Evolutionary conservation across 2,888 invertebrate genomes (phyloP), one percentile per base, ranked within the genome.

Genomic region (Drosophila peninsularis): DNA sequence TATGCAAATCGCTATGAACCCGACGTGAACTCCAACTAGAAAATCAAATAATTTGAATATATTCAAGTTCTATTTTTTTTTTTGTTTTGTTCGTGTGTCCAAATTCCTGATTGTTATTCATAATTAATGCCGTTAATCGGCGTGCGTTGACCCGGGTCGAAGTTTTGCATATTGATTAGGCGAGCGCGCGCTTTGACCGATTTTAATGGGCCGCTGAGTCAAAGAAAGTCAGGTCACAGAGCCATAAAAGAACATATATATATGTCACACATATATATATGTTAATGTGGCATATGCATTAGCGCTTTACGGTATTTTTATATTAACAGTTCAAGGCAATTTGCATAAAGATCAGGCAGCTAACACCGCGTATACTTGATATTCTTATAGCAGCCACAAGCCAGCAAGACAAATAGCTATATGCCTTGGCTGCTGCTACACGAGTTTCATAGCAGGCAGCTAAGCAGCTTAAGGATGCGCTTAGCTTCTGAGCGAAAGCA

Each of bases 121-220:
- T 61, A 75, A 58, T 64, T 68, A 62, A 71, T 71, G 50, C 62
- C 39, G 50, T 27, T 54, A 36, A 55, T 44, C 57, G 63, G n/a
- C 71, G 82, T 47, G 7, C 80, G 36, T 72, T 80, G 80, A 82
- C 78, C 83, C 39, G 57, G 36, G 57, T 63, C n/a, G 50, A 41
- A 30, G 32, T 41, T 30, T 62, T 50, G 71, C 52, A 70, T 75
- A 68, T 57, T 78, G 64, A 78, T 81, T 64, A 68, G 68, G 44
- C 50, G 62, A 72, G 44, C 50, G 62, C 75, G 75, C 69, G 69
- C 75, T 70, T 78, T 82, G 83, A 83, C 83, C 83, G 69, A 73
- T 69, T 75, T 70, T 55, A 64, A 42, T 54, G 57, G 57, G 62
- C 13, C 50, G n/a, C n/a, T n/a, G n/a, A n/a, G n/a, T n/a, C 36